A percentile compares a stretch with the other conserved stretches of the same genome.
Conservation (phyloP, 2,888 invertebrate species). For the Blomia tropicalis region DNA sequence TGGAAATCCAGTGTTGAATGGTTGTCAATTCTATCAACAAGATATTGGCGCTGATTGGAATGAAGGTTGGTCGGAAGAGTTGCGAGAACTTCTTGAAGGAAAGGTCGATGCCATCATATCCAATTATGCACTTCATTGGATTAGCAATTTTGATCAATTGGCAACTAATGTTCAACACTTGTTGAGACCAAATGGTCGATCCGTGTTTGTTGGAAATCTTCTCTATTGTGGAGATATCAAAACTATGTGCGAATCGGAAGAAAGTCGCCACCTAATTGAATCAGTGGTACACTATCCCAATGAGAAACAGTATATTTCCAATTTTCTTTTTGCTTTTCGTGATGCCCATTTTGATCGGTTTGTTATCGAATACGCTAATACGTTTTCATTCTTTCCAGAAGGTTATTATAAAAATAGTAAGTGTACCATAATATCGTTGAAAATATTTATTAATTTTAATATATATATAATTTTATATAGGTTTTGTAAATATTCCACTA, state of each 20-base stretch:
- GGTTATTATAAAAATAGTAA: constrained; percentile 9
- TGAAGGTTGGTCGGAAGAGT: constrained; percentile 10
- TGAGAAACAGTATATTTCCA: neutral
- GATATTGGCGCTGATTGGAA: neutral
- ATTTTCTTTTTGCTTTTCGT: neutral
- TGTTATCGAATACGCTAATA: neutral
- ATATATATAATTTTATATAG: constrained; percentile 4
- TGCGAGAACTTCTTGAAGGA: neutral
- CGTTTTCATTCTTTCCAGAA: constrained; percentile 2
- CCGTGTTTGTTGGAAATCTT: constrained; percentile 11
- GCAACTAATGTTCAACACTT: constrained; percentile 10
- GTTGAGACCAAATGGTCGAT: neutral
- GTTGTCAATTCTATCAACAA: constrained; percentile 14
- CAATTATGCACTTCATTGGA: constrained; percentile 23
- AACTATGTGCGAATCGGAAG: neutral
- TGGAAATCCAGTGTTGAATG: neutral
- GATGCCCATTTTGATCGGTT: neutral
- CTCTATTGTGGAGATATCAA: constrained; percentile 19
- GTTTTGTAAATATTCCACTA: constrained; percentile 11
- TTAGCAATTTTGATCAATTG: neutral
- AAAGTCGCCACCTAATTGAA: neutral
- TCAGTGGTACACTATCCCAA: neutral
- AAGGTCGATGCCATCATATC: constrained; percentile 20
- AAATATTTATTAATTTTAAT: neutral
- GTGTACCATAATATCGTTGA: neutral